Evolutionary conservation across 2,113 vertebrate genomes (phyloP), one percentile per base, ranked within the genome.

Genomic region (Cavia porcellus): DNA sequence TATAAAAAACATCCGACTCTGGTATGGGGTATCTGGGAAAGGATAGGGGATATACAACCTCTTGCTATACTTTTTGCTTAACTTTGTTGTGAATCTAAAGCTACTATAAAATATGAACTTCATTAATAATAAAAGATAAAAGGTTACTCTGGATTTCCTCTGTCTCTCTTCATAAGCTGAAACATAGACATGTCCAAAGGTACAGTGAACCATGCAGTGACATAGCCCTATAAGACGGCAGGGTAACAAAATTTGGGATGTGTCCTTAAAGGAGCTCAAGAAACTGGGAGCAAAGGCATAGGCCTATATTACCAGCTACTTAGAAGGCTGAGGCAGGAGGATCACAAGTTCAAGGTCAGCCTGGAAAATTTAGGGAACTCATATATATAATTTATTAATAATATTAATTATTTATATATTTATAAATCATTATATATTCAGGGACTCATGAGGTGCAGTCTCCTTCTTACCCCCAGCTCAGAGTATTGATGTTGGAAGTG

Each of bases 401-500:
- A 55, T 55, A 55, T 55, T 55, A 15, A 55, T 55, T 1, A 55
- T 52, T 55, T 14, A 55, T 55, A 55, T 15, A 55, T 55, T 15
- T 55, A 55, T 55, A 17, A 15, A 13, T 52, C 52, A 50, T 50
- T 52, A 52, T 68, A 35, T 68, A 35, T 50, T 50, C 28, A 30
- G 45, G 7, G 35, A 12, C 24, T 28, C 20, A 5, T 24, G 7
- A 20, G 10, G 1, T 35, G 35, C 32, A 87, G 45, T 5, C n/a
- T 38, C 4, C 66, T 45, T 25, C 20, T 77, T 28, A 42, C 30
- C 59, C 35, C 50, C 72, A 50, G 20, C 7, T 50, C 12, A 7
- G 30, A 30, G 2, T n/a, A 9, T 2, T 87, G 32, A 75, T 0
- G 0, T 0, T 1, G 20, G 20, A 15, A 62, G 2, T 42, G 22